phyloP scores from a whole-genome alignment of 2,797 vertebrate species.

The Periparus ater region DNA sequence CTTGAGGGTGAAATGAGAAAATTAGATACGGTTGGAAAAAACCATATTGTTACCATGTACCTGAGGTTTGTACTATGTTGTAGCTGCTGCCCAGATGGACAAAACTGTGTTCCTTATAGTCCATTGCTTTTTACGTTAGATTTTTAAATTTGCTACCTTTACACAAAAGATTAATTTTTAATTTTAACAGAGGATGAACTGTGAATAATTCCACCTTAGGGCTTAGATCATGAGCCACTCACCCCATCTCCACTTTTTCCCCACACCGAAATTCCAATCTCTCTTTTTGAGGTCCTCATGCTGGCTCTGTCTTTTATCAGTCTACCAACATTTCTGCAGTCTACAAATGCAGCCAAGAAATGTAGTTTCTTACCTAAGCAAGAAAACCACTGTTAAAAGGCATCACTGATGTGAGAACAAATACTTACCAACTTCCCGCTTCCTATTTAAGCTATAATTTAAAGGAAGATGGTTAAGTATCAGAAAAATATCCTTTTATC shows the following conservation, averaged over 20 bases:
- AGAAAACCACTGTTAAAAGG: not conserved
- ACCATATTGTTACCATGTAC: fast-evolving
- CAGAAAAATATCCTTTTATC: not conserved
- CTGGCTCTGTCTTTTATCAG: not conserved
- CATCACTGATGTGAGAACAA: not conserved
- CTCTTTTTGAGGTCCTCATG: not conserved
- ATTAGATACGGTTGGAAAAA: not conserved
- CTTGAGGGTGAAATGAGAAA: not conserved
- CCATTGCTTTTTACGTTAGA: not conserved
- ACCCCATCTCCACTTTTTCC: not conserved
- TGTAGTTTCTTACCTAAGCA: not conserved
- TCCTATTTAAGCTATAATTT: not conserved
- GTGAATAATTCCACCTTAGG: not conserved
- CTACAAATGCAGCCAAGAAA: not conserved
- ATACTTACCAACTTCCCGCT: not conserved
- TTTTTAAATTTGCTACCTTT: not conserved
- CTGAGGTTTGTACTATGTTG: not conserved
- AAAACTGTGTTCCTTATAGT: not conserved
- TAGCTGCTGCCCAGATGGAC: not conserved
- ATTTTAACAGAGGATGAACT: not conserved
- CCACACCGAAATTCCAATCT: not conserved
- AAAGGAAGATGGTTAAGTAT: not conserved
- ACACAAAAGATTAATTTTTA: not conserved
- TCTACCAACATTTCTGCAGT: not conserved
- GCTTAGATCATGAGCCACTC: not conserved